phyloP scores from a whole-genome alignment of 2,113 vertebrate species.

The Taurulus bubalis region DNA sequence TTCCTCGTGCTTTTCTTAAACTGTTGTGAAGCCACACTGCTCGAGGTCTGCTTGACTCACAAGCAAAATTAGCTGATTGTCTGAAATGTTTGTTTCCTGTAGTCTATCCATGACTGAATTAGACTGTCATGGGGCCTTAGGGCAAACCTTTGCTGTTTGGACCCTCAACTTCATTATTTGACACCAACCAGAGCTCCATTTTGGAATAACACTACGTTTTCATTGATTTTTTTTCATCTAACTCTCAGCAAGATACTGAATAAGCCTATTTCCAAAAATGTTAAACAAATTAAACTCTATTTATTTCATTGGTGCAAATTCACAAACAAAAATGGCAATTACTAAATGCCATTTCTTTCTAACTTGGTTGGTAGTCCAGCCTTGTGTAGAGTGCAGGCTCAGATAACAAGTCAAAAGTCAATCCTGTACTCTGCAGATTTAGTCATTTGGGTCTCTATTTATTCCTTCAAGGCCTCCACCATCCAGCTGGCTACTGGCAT shows the following conservation, averaged over 20 bases:
- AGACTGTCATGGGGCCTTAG: neutral
- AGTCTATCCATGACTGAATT: neutral
- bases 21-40: slow-evolving; percentile 12
- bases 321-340: neutral
- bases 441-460: neutral
- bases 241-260: too few relatives aligned
- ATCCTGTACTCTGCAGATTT: slow-evolving; percentile 3
- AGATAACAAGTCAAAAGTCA: neutral
- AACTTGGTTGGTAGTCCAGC: neutral
- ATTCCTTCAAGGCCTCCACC: slow-evolving; percentile 20
- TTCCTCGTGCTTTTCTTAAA: slow-evolving; percentile 3
- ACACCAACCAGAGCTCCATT: neutral
- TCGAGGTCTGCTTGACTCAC: slow-evolving; percentile 4
- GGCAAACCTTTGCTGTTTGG: neutral
- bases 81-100: slow-evolving; percentile 8
- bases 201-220: neutral
- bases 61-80: slow-evolving; percentile 22
- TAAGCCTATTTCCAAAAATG: neutral
- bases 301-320: neutral
- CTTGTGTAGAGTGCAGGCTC: neutral
- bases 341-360: neutral
- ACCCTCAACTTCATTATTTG: neutral
- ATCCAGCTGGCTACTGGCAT: slow-evolving; percentile 38
- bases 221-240: too few relatives aligned
- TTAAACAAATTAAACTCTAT: too few relatives aligned